These are phyloP conservation scores for Rhinoderma darwinii DNA, from an alignment of 2,113 vertebrate genomes.

Conservation along the genomic window DNA sequence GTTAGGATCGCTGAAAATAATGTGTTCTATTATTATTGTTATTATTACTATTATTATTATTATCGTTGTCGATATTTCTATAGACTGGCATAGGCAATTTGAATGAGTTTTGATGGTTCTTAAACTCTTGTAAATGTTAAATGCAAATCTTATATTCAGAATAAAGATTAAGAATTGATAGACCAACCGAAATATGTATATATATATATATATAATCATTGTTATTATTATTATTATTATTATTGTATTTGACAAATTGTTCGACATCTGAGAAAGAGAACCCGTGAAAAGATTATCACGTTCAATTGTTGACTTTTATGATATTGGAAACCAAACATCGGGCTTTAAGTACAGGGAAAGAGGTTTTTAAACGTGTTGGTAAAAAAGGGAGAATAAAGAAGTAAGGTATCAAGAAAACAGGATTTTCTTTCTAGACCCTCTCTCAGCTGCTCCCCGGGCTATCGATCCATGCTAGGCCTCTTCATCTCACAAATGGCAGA, in stretches of 20 bases:
- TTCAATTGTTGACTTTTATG: no score
- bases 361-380: not conserved
- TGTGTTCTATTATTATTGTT: no score
- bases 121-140: no score
- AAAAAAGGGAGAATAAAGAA: not conserved
- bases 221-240: not conserved
- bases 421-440: constrained; percentile 16
- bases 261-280: not conserved
- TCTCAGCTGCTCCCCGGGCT: constrained; percentile 62
- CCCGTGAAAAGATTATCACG: not conserved
- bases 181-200: no score
- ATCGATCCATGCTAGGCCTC: constrained; percentile 71
- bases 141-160: no score
- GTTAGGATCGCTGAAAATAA: not conserved
- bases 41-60: no score
- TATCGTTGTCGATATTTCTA: no score
- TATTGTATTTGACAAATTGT: no score
- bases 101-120: no score
- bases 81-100: no score
- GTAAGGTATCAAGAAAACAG: not conserved
- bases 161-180: no score
- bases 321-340: not conserved
- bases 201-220: no score
- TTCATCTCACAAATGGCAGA: constrained; percentile 69
- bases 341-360: not conserved